A percentile compares a stretch with the other conserved stretches of the same genome.
Conservation (phyloP, 2,888 invertebrate genomes). For the Nomada goodeniana region DNA sequence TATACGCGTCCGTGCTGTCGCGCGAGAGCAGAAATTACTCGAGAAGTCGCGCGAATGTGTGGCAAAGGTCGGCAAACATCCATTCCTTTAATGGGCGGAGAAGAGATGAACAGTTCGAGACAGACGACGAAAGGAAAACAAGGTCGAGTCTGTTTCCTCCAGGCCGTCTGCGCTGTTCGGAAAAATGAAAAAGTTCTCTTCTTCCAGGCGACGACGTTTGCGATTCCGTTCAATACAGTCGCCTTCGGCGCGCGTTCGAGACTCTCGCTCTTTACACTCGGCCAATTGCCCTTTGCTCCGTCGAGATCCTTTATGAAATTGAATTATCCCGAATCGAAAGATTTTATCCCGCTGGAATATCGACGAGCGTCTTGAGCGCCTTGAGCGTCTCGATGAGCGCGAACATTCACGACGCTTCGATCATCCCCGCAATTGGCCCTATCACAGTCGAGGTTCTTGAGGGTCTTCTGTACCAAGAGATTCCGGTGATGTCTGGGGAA, state of each 20-base stretch:
- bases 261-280: slow-evolving; percentile 31
- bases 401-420: background rate
- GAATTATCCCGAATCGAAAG: slow-evolving; percentile 44
- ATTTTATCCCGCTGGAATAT: slow-evolving; percentile 27
- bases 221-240: slow-evolving; percentile 38
- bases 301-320: slow-evolving; percentile 40
- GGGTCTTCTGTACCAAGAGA: background rate
- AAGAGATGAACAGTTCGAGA: background rate
- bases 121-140: background rate
- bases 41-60: slow-evolving; percentile 51
- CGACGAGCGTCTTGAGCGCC: slow-evolving; percentile 6
- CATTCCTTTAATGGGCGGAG: slow-evolving; percentile 20
- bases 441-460: too few relatives aligned
- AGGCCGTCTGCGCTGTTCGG: background rate
- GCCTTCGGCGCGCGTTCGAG: background rate
- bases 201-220: slow-evolving; percentile 22
- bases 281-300: slow-evolving; percentile 28
- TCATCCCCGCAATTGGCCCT: too few relatives aligned
- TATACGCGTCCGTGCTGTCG: slow-evolving; percentile 7
- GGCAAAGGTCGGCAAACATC: slow-evolving; percentile 40
- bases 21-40: slow-evolving; percentile 52
- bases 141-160: slow-evolving; percentile 16
- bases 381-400: slow-evolving; percentile 20
- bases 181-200: slow-evolving; percentile 38
- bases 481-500: background rate